Evolutionary conservation across 1,140 invertebrate species (phyloP), one percentile per base, ranked within the genome.

Genomic region (Drosophila tropicalis): DNA sequence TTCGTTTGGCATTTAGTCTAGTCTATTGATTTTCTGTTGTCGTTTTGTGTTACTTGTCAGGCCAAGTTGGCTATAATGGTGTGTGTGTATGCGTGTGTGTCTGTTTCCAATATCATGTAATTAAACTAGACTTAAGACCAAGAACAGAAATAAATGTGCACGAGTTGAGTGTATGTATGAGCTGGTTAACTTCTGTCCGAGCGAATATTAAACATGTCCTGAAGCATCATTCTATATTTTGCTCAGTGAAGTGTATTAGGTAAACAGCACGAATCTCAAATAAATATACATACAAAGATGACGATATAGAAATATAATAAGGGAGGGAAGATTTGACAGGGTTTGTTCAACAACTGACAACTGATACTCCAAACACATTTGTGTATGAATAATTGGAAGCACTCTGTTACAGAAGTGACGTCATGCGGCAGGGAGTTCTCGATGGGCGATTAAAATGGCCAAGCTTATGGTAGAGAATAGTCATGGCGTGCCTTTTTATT

Each of bases 331-430:
- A 54, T 80, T 80, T 62, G 54, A 25, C 6, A 44, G 63, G 34
- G 65, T 29, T 55, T 73, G 63, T 67, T 36, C 40, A 73, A 65
- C 56, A 70, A 67, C 56, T 62, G 55, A 41, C 70, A 17, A 47
- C 7, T 47, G 6, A 15, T 0, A 10, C 17, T 4, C 62, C 62
- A 40, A 39, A 63, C 51, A 41, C 67, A 58, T 67, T 70, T 62
- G 63, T 66, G 34, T 19, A 44, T 86, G 44, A 76, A 81, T 86
- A 76, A 82, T 86, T 86, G 66, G 71, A 75, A 78, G 54, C 74
- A 70, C 63, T 62, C 25, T 40, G 60, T 22, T 71, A 22, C 17
- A n/a, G 15, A 57, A 71, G 79, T 85, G 82, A 85, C 82, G 82
- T 85, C 82, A 85, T 78, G 25, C 63, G 29, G 29, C 13, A 41